These are phyloP conservation scores for Pristiophorus japonicus DNA, from an alignment of 2,113 vertebrate species.

Conservation along the genomic window DNA sequence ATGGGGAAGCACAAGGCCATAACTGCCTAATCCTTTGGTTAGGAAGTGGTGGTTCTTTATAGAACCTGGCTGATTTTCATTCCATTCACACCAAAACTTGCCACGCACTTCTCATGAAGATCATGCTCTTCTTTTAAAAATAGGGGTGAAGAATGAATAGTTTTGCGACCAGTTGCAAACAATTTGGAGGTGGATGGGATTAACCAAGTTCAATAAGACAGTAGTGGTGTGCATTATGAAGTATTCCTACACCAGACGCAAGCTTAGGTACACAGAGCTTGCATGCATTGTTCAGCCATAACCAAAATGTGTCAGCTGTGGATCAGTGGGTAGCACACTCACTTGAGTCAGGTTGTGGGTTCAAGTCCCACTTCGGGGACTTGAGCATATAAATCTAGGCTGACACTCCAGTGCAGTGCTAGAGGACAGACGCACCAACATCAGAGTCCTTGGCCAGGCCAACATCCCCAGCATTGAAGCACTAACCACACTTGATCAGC, in stretches of 20 bases:
- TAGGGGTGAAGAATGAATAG: too few species aligned
- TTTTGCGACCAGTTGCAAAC: background rate
- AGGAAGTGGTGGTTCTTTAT: background rate
- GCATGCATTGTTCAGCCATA: background rate
- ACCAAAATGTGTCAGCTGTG: background rate
- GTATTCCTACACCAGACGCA: background rate
- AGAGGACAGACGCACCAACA: too few species aligned
- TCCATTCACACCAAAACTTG: background rate
- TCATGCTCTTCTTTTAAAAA: too few species aligned
- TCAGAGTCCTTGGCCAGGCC: too few species aligned
- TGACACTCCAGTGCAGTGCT: too few species aligned
- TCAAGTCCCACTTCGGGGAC: too few species aligned
- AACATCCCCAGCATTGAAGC: too few species aligned
- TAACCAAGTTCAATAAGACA: background rate
- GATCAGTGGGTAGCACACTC: too few species aligned
- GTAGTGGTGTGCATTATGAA: background rate
- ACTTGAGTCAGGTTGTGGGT: too few species aligned
- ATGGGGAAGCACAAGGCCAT: background rate
- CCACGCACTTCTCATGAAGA: too few species aligned
- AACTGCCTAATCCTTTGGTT: background rate
- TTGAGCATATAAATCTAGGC: too few species aligned
- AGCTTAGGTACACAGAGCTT: background rate
- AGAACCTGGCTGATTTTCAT: background rate
- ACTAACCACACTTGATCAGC: too few species aligned
- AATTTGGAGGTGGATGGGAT: background rate